Evolutionary conservation across 2,113 vertebrate genomes (phyloP).

Genomic region (Drymodes brunneopygia): DNA sequence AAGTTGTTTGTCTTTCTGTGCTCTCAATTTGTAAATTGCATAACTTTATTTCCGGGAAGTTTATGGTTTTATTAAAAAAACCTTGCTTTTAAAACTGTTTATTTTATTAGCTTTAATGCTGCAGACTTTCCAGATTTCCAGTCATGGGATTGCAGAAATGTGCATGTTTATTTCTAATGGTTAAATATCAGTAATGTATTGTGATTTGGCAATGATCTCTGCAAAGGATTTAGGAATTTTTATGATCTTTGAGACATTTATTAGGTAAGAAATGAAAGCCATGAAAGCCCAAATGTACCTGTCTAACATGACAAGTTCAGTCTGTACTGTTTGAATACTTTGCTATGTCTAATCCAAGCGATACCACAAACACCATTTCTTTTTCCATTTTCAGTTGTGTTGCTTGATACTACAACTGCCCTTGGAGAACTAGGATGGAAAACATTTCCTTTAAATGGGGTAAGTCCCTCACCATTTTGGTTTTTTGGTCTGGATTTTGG

Average conservation of each 20-base stretch:
- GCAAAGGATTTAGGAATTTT: not conserved
- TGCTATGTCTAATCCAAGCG: not conserved
- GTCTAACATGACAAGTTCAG: not conserved
- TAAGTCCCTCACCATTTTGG: slow-evolving; percentile 70
- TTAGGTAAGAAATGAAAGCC: not conserved
- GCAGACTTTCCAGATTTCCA: not conserved
- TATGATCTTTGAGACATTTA: not conserved
- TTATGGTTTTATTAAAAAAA: not conserved
- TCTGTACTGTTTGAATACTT: not conserved
- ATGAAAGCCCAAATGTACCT: not conserved
- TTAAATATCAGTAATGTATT: not conserved
- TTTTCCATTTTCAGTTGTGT: slow-evolving; percentile 83
- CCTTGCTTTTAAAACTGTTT: not conserved
- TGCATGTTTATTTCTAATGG: not conserved
- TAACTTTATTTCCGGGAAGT: not conserved
- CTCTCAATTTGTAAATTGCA: not conserved
- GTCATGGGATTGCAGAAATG: not conserved
- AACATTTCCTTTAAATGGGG: slow-evolving; percentile 93
- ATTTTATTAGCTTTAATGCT: not conserved
- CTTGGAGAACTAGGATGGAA: slow-evolving; percentile 93
- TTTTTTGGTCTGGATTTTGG: not conserved
- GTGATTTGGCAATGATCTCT: not conserved
- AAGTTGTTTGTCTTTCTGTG: not conserved
- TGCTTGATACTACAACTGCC: slow-evolving; percentile 90
- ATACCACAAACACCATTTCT: slow-evolving; percentile 21